Base-by-base conservation (phyloP, 2,888 invertebrate species). In the Bimastos eiseni region DNA sequence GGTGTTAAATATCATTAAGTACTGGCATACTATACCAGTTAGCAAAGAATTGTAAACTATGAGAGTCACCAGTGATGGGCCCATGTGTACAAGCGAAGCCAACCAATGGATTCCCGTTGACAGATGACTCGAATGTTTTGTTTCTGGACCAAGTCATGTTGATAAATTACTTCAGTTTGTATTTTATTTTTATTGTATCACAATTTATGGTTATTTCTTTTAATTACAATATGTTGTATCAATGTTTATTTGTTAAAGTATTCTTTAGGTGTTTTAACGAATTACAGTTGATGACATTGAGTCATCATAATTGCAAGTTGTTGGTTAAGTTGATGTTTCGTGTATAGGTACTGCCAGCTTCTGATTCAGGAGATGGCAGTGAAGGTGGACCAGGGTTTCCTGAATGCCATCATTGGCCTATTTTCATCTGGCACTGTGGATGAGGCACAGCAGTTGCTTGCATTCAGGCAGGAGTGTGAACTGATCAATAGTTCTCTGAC, bases 331-430 rank as follows among this genome's bases (percentile, higher is more conserved):
- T 49, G 70, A 70, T 70, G 70, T 70, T 70, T 92, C 83, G 91
- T 92, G 93, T 93, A 92, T 93, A 96, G 96, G 94, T 99, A 99
- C 95, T 98, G 97, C 94, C 98, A 97, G 95, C 96, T 99, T 92
- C 96, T 99, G 90, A 96, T 99, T 91, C 95, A 95, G 95, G 99
- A 99, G 96, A 99, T 99, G 96, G 98, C 98, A 93, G 96, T 99
- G 44, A 98, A 98, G 95, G 96, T 98, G 0, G 99, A 99, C 95
- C 97, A 98, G 95, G 97, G 97, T n/a, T 97, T 99, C 93, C 96
- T 99, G 91, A 98, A 97, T 94, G 98, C 98, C 4, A 94, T 98
- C 38, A 95, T 97, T 93, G 96, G 96, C 83, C 96, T 99, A 95
- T 97, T 99, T 94, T 97, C 97, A 92, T 96, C 96, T 90, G 96